Evolutionary conservation across 2,888 invertebrate genomes (phyloP), one percentile per base, ranked within the genome.

Genomic region (Phoenoteleia sp.): DNA sequence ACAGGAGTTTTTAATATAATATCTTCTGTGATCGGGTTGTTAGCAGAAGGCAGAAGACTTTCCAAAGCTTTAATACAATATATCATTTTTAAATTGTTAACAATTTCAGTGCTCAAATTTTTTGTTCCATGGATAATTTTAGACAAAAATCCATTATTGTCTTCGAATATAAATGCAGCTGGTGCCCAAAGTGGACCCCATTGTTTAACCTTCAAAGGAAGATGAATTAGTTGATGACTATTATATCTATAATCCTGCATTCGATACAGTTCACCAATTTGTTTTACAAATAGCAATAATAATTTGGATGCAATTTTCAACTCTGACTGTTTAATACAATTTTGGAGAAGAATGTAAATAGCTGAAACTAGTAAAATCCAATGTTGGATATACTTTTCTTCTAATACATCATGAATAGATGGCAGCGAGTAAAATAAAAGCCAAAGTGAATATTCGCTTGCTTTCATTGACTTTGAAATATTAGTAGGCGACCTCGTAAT

Each of bases 151-250:
- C 56, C 71, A 25, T 71, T 71, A 7, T 42, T 19, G 19, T 71
- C 27, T 56, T 71, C 56, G 42, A 71, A 71, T 13, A 56, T 71
- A 42, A 71, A 71, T 2, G 71, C 56, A 7, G 71, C 54, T n/a
- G 27, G 17, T 17, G 56, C 54, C 71, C 71, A 71, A 13, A 71
- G n/a, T 6, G 71, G 56, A 27, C 56, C 71, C 39, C 25, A 71
- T 5, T 45, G 71, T 29, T 19, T 2, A 15, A 71, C 71, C 0
- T 42, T 25, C 15, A 71, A 19, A 11, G 25, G 7, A 3, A 71
- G 23, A 19, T 71, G 67, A 25, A 69, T 13, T 5, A 58, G 15
- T 23, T 27, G 25, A 33, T 72, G 58, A 58, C 2, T 3, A 17
- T 72, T 72, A 27, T 72, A 72, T 9, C 6, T 58, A n/a, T 60